These are phyloP conservation scores for Henricia sp. DNA, from an alignment of 53 echinoderm and acorn worm species.

Conservation along the genomic window DNA sequence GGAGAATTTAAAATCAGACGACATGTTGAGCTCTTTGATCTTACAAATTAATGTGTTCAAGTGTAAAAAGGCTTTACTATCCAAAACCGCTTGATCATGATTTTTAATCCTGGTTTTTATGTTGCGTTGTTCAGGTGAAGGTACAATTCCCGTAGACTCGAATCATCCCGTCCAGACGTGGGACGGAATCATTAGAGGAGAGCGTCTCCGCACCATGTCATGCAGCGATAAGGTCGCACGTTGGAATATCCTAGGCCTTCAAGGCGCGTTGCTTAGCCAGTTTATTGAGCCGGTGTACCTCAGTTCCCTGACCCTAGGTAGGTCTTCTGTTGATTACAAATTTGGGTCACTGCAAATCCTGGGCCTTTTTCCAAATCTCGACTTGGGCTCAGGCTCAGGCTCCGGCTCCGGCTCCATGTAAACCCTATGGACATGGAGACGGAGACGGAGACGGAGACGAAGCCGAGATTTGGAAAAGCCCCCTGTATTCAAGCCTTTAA, in stretches of 20 bases:
- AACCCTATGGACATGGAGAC: too few relatives aligned
- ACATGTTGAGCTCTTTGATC: background rate
- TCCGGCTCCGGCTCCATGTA: too few relatives aligned
- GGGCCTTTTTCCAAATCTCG: too few relatives aligned
- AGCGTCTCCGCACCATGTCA: slow-evolving; percentile 91
- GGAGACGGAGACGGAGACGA: too few relatives aligned
- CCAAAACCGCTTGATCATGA: background rate
- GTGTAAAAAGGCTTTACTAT: background rate
- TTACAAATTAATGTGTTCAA: background rate
- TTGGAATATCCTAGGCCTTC: slow-evolving; percentile 96
- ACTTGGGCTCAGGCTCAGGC: too few relatives aligned
- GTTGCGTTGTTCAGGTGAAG: slow-evolving; percentile 73
- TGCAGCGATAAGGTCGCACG: slow-evolving; percentile 97
- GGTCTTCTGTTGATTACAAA: too few relatives aligned
- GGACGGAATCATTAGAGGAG: slow-evolving; percentile 94
- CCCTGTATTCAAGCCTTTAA: too few relatives aligned
- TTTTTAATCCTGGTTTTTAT: too few relatives aligned
- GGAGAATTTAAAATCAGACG: background rate
- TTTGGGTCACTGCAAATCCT: too few relatives aligned
- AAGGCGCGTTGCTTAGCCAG: slow-evolving; percentile 91
- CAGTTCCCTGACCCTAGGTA: slow-evolving; percentile 92
- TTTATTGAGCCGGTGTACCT: slow-evolving; percentile 95
- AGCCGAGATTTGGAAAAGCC: too few relatives aligned
- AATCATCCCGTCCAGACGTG: slow-evolving; percentile 89
- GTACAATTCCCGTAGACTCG: slow-evolving; percentile 91